Conservation (phyloP, 2,888 invertebrate genomes). For the Noctua fimbriata region DNA sequence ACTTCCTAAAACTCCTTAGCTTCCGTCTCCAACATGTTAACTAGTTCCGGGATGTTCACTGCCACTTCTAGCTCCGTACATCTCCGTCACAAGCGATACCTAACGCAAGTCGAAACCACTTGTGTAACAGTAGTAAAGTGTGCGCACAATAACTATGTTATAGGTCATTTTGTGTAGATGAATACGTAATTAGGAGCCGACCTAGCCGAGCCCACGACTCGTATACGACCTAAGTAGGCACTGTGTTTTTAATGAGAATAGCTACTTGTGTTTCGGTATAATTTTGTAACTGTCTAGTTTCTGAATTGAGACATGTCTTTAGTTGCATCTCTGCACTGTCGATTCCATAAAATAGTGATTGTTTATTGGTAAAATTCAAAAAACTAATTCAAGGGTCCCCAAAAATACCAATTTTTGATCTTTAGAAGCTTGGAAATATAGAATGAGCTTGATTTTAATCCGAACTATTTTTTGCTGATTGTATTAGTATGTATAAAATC, state of each 20-base stretch:
- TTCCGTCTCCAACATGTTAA: background rate
- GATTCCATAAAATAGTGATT: background rate
- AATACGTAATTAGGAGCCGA: conserved; percentile 80
- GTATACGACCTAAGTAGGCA: conserved; percentile 32
- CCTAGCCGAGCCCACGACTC: conserved; percentile 52
- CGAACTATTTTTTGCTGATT: too few relatives aligned
- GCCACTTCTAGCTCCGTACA: conserved; percentile 67
- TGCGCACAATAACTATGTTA: conserved; percentile 82
- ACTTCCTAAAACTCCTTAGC: background rate
- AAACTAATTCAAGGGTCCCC: background rate
- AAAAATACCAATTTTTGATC: background rate
- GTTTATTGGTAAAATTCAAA: background rate
- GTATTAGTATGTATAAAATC: too few relatives aligned
- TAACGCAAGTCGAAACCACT: conserved; percentile 78
- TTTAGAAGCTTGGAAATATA: background rate
- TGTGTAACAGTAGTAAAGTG: conserved; percentile 85
- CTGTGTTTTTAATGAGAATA: conserved; percentile 55
- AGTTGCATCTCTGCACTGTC: background rate
- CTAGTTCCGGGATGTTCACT: background rate
- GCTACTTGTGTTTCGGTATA: background rate
- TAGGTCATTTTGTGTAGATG: conserved; percentile 82
- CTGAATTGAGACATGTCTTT: background rate
- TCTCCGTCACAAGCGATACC: conserved; percentile 65
- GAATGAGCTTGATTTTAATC: too few relatives aligned
- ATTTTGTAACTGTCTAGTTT: background rate